Percentiles rank a stretch among this genome's conserved stretches.
phyloP scores from a whole-genome alignment of 2,113 vertebrate species.

The Hiodon alosoides region DNA sequence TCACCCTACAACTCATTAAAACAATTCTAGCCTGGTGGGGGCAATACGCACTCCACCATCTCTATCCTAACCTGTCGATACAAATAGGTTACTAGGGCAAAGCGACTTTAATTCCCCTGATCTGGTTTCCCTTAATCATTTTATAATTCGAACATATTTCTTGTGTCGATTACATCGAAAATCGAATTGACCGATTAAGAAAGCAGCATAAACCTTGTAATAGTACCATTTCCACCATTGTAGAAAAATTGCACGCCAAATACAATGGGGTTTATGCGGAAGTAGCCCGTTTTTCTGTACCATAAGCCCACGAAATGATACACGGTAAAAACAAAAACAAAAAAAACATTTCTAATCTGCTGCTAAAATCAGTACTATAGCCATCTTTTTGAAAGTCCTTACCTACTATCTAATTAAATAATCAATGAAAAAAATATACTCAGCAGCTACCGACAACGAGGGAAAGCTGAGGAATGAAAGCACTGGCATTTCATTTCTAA shows the following conservation, averaged over 20 bases:
- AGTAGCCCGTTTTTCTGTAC: constrained; percentile 13
- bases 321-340: background rate
- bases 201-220: background rate
- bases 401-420: background rate
- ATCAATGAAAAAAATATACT: background rate
- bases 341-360: no score
- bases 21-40: background rate
- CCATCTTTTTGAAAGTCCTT: background rate
- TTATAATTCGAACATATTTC: background rate
- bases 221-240: background rate
- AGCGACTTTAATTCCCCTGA: background rate
- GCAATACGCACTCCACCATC: background rate
- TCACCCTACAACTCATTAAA: no score
- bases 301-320: constrained; percentile 1
- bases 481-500: background rate
- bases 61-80: constrained; percentile 4
- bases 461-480: constrained; percentile 1
- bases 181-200: background rate
- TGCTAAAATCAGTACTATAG: background rate
- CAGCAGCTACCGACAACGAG: background rate
- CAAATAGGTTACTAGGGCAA: constrained; percentile 6
- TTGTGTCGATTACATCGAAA: background rate
- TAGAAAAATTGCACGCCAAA: background rate
- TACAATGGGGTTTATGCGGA: constrained; percentile 8
- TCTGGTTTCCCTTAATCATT: background rate